Evolutionary conservation across 2,888 invertebrate species (phyloP), one percentile per base, ranked within the genome.

Genomic region (Drosophila mimica): DNA sequence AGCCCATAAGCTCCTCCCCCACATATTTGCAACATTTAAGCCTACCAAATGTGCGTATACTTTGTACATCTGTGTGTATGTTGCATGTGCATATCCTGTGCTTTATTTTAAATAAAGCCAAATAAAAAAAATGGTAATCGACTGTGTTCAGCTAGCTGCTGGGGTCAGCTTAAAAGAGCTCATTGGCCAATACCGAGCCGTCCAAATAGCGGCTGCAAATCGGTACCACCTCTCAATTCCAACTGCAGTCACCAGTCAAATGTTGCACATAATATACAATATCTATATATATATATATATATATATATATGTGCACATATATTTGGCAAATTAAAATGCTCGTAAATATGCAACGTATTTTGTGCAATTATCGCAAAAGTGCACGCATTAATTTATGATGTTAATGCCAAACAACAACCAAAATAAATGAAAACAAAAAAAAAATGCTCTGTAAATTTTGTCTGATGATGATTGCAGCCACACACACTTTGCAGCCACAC

Each of bases 261-360:
- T 49, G 17, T 46, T 46, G 46, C 25, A 46, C 46, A 46, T 53
- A 51, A 30, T 31, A 53, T 40, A 49, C 33, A 40, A 28, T 20
- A 17, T 58, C 30, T 20, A 25, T 25, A n/a, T 25, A 38, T 60
- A n/a, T 36, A 15, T 28, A 11, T 38, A 7, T 51, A 5, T 46
- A 11, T 33, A 9, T 34, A 4, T 15, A 4, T 49, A 20, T 46
- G 46, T 25, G 7, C 25, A 28, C 20, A 52, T 76, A 40, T 36
- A 51, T 20, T 15, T 46, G 46, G n/a, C 54, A 46, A 70, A 79
- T 51, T 53, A 54, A 57, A 67, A 53, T 57, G 68, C 66, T 74
- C 65, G 82, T 81, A 82, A 87, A 89, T 89, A 84, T 76, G 82
- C 69, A 82, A 79, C 79, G 69, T 36, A 66, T 67, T 76, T 62